Evolutionary conservation across 2,888 invertebrate genomes (phyloP).

Genomic region (Argyra leucocephala): DNA sequence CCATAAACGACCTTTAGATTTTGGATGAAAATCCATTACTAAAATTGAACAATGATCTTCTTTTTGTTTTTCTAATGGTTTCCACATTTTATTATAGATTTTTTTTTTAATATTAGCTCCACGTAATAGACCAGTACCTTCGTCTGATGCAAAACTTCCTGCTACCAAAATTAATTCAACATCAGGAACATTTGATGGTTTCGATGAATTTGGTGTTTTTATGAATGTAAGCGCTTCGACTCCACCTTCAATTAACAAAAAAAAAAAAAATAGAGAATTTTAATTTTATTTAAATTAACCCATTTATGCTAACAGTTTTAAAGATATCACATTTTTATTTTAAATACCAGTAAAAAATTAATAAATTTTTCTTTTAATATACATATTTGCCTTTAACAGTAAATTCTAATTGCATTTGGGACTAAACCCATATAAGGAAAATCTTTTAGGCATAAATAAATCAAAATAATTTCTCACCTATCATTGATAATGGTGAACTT

Average conservation of each 20-base stretch:
- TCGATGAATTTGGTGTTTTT: constrained; percentile 49
- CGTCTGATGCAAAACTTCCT: constrained; percentile 55
- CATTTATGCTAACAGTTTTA: too few relatives aligned
- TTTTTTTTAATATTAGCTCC: constrained; percentile 50
- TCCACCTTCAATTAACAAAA: constrained; percentile 43
- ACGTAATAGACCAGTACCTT: constrained; percentile 47
- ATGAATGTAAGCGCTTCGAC: constrained; percentile 59
- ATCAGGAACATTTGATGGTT: constrained; percentile 54
- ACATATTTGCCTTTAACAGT: too few relatives aligned
- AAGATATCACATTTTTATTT: too few relatives aligned
- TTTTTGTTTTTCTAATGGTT: constrained; percentile 45
- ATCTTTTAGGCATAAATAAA: background rate
- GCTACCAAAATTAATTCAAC: constrained; percentile 56
- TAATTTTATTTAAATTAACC: constrained; percentile 30
- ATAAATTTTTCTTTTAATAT: too few relatives aligned
- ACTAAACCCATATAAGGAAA: too few relatives aligned
- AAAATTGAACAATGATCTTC: constrained; percentile 53
- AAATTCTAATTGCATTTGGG: too few relatives aligned
- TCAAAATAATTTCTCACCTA: constrained; percentile 13
- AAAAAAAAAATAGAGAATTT: background rate
- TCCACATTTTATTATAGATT: constrained; percentile 50
- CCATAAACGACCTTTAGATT: constrained; percentile 59
- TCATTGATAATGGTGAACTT: background rate
- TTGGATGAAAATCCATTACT: constrained; percentile 63
- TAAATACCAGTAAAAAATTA: too few relatives aligned